Base-by-base conservation (phyloP, 2,797 vertebrate genomes). In the Lepilemur ruficaudatus region DNA sequence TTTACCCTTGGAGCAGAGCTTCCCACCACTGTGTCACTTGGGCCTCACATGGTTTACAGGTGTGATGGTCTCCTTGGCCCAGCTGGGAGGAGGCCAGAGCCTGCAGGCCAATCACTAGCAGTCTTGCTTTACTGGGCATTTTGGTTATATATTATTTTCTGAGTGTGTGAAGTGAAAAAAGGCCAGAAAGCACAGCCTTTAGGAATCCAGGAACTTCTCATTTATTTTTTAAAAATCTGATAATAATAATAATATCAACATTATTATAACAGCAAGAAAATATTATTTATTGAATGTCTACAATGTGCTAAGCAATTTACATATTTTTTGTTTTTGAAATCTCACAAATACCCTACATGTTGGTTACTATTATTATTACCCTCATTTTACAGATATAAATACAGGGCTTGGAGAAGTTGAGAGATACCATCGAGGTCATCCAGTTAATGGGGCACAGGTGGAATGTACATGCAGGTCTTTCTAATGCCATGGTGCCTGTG, bases 251-350 rank as follows among this genome's bases (percentile, higher is more conserved):
- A 83, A 82, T 73, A 75, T 69, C 38, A 67, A 67, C 32, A 63
- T 94, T 84, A 94, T 78, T 84, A 81, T 90, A 90, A 94, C 17
- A 73, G 72, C 25, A 69, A 87, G 61, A 73, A 73, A 73, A 80
- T 57, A 41, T 61, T 70, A 61, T 20, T 94, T 79, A 78, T 20
- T 88, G 18, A 67, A 79, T 52, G n/a, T 84, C 67, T 90, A 43
- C 63, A 93, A 80, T 52, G 59, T 81, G 38, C 69, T 94, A 89
- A 89, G 41, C 48, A 80, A 88, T 87, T 87, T 28, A 84, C n/a
- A 78, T 87, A 55, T 38, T n/a, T 83, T 80, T 79, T 79, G 75
- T 84, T 52, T 73, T 41, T 84, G 28, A 93, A 95, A 38, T 65
- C 70, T 93, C 65, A 89, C 18, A 75, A 59, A 55, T 22, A 28